A percentile compares a stretch with the other conserved stretches of the same genome.
Evolutionary conservation across 2,113 vertebrate genomes (phyloP).

Genomic region (pig (Sus scrofa)): T2T-Sscrofa CM000813.6:44320001-44320500

Average conservation of each 20-base stretch:
- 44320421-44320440: neutral
- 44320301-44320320: constrained; percentile 14
- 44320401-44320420: neutral
- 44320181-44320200: constrained; percentile 21
- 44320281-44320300: constrained; percentile 23
- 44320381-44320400: constrained; percentile 33
- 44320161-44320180: neutral
- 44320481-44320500: too few relatives aligned
- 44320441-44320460: too few relatives aligned
- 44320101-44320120: neutral
- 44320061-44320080: constrained; percentile 14
- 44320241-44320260: neutral
- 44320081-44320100: neutral
- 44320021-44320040: neutral
- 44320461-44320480: too few relatives aligned
- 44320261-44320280: neutral
- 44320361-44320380: neutral
- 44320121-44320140: neutral
- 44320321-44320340: neutral
- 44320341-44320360: neutral
- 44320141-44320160: neutral
- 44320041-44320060: neutral
- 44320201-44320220: constrained; percentile 26
- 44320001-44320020: neutral
- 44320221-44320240: neutral